Evolutionary conservation across 2,797 vertebrate species (phyloP).

Genomic region (Microctenopoma lineatum): DNA sequence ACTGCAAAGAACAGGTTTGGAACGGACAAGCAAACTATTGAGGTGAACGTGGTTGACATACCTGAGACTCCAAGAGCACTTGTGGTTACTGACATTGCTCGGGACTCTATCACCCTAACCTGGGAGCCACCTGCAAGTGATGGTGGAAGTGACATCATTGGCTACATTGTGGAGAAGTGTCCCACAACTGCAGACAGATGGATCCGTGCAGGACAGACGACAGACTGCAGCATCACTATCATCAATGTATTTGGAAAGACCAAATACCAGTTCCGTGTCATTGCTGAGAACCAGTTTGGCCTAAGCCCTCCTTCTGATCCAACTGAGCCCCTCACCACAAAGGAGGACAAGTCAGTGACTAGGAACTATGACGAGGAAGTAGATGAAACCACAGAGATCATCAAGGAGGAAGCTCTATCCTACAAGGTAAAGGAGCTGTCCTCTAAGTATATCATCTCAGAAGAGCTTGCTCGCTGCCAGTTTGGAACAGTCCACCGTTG

Average conservation of each 20-base stretch:
- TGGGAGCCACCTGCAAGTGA: constrained; percentile 94
- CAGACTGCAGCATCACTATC: constrained; percentile 91
- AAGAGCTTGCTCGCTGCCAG: constrained; percentile 95
- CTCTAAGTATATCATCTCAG: constrained; percentile 93
- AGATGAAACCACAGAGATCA: constrained; percentile 90
- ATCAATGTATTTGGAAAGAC: constrained; percentile 97
- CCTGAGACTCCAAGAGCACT: constrained; percentile 94
- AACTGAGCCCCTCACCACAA: constrained; percentile 93
- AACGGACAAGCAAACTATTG: constrained; percentile 97
- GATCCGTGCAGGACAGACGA: constrained; percentile 94
- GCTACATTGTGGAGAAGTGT: constrained; percentile 96
- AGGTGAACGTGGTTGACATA: constrained; percentile 95
- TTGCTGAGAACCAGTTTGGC: constrained; percentile 97
- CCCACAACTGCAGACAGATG: constrained; percentile 94
- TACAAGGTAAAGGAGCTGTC: constrained; percentile 93
- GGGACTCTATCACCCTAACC: constrained; percentile 94
- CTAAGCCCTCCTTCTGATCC: constrained; percentile 90
- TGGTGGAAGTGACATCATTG: constrained; percentile 92
- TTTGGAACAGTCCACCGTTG: constrained; percentile 96
- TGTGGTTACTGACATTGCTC: constrained; percentile 89
- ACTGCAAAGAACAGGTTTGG: constrained; percentile 99
- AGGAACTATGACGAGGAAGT: constrained; percentile 98
- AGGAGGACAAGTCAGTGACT: constrained; percentile 94
- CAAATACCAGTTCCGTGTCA: constrained; percentile 96
- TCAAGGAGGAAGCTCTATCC: constrained; percentile 88